Conservation (phyloP, 2,113 vertebrate species). For the Tautogolabrus adspersus region DNA sequence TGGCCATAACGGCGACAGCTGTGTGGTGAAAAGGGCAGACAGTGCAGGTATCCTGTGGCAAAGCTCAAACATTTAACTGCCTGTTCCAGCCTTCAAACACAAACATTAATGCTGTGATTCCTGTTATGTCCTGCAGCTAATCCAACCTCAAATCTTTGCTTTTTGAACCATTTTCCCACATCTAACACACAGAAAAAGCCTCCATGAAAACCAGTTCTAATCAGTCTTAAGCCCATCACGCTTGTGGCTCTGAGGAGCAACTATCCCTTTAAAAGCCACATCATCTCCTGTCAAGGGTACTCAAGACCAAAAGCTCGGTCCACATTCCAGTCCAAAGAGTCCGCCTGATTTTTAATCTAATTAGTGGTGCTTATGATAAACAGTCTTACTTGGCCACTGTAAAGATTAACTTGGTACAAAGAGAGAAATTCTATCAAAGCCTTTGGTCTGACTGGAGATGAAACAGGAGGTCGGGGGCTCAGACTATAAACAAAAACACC, state of each 20-base stretch:
- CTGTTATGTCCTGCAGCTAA: slow-evolving; percentile 13
- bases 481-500: slow-evolving; percentile 30
- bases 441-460: slow-evolving; percentile 28
- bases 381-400: slow-evolving; percentile 36
- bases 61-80: slow-evolving; percentile 1
- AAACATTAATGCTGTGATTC: slow-evolving; percentile 15
- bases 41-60: slow-evolving; percentile 19
- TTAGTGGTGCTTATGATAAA: slow-evolving; percentile 54
- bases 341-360: slow-evolving; percentile 49
- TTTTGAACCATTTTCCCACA: slow-evolving; percentile 35
- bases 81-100: slow-evolving; percentile 25
- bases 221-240: not conserved
- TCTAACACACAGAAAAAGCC: slow-evolving; percentile 2
- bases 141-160: not conserved
- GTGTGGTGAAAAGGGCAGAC: slow-evolving; percentile 4
- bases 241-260: slow-evolving; percentile 12
- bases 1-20: slow-evolving; percentile 35
- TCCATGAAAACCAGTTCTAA: slow-evolving; percentile 3
- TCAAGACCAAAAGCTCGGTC: slow-evolving; percentile 19
- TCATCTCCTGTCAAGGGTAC: slow-evolving; percentile 31
- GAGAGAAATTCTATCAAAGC: slow-evolving; percentile 13
- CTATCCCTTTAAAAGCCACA: slow-evolving; percentile 40
- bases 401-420: slow-evolving; percentile 34
- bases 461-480: slow-evolving; percentile 26
- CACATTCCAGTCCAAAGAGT: slow-evolving; percentile 44